A percentile compares a stretch with the other conserved stretches of the same genome.
Evolutionary conservation across 2,113 vertebrate genomes (phyloP).

Genomic region (Pituophis catenifer): DNA sequence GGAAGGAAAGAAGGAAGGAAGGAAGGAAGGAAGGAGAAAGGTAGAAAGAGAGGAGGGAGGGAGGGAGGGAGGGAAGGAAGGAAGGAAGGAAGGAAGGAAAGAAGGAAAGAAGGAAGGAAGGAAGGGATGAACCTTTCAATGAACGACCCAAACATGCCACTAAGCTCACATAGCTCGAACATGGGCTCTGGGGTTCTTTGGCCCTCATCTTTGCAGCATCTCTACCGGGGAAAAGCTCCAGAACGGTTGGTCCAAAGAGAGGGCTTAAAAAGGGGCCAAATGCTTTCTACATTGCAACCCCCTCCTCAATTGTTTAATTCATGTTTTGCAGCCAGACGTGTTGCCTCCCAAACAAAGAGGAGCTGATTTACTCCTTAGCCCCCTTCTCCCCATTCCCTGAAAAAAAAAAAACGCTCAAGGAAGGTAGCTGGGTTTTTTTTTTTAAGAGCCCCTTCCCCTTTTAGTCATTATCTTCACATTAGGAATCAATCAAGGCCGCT

Average conservation of each 20-base stretch:
- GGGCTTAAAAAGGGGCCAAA: background rate
- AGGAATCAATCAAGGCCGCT: slow-evolving; percentile 60
- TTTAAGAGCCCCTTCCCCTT: slow-evolving; percentile 40
- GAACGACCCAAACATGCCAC: background rate
- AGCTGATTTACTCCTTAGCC: slow-evolving; percentile 4
- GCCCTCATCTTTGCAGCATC: background rate
- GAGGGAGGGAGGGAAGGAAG: no score
- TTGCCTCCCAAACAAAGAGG: background rate
- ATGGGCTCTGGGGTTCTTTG: background rate
- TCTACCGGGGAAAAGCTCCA: background rate
- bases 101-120: no score
- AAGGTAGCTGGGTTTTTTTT: background rate
- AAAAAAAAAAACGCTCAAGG: slow-evolving; percentile 45
- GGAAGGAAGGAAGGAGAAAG: no score
- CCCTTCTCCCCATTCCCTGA: background rate
- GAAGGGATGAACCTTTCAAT: background rate
- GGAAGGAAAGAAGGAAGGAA: no score
- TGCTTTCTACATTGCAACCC: background rate
- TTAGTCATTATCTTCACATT: slow-evolving; percentile 72
- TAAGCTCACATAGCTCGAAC: accelerated
- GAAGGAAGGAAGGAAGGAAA: no score
- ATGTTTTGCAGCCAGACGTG: background rate
- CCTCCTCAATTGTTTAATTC: background rate
- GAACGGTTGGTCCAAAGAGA: background rate
- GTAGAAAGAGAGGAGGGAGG: no score